phyloP scores from a whole-genome alignment of 2,888 invertebrate species.

The Notocelia uddmanniana region DNA sequence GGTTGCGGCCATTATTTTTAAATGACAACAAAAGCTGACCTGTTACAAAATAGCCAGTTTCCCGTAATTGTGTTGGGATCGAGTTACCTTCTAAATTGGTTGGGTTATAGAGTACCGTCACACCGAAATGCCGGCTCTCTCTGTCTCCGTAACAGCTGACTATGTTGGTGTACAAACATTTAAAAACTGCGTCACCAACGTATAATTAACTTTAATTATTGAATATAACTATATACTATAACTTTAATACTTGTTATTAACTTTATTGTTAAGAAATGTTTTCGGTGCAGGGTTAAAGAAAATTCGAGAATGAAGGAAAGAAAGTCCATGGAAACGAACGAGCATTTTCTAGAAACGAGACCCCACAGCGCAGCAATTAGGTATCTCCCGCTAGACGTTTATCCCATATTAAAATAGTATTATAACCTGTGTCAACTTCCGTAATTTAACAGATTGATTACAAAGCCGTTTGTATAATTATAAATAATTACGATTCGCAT shows the following conservation, averaged over 20 bases:
- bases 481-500: not conserved
- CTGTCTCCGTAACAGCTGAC: constrained; percentile 30
- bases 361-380: not conserved
- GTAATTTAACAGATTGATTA: not conserved
- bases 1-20: constrained; percentile 36
- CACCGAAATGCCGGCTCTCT: constrained; percentile 21
- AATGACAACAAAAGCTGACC: constrained; percentile 27
- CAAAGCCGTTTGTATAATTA: not conserved
- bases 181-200: not conserved
- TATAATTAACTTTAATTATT: not conserved
- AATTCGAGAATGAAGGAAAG: constrained; percentile 18
- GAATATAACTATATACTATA: too few species aligned
- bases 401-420: not conserved
- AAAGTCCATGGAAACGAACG: constrained; percentile 4
- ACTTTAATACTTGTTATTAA: not conserved
- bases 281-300: not conserved
- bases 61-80: not conserved
- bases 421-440: not conserved
- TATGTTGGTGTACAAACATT: constrained; percentile 34
- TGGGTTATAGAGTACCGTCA: constrained; percentile 21
- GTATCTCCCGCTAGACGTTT: not conserved
- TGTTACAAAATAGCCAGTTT: not conserved
- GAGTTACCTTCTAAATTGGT: constrained; percentile 18
- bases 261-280: not conserved
- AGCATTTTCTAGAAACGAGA: constrained; percentile 22